A percentile compares a stretch with the other conserved stretches of the same genome.
These are phyloP conservation scores for Nycticryphes semicollaris DNA, from an alignment of 2,113 vertebrate species.

Conservation along the genomic window DNA sequence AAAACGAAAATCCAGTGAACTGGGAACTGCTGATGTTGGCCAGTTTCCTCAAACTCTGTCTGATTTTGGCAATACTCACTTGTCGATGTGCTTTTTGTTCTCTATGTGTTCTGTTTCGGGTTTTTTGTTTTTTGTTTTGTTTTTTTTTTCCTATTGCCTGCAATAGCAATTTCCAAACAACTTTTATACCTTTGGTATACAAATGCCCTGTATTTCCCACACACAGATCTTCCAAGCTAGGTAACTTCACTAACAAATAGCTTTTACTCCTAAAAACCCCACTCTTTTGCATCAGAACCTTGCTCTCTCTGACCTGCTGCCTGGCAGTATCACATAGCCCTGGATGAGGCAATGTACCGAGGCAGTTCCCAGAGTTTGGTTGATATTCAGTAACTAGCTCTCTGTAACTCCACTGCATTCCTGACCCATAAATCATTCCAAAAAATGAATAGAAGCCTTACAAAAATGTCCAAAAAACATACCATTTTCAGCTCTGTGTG, in stretches of 20 bases:
- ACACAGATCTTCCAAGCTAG: not conserved
- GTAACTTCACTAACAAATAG: not conserved
- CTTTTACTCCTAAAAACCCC: not conserved
- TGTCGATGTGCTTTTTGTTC: not conserved
- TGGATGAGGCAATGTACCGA: not conserved
- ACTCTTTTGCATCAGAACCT: not conserved
- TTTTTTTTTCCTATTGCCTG: not conserved
- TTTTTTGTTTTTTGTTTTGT: too few relatives aligned
- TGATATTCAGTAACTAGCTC: not conserved
- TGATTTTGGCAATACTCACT: not conserved
- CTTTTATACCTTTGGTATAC: not conserved
- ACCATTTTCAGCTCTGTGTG: not conserved
- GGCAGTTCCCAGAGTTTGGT: not conserved
- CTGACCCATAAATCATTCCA: not conserved
- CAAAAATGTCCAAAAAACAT: not conserved
- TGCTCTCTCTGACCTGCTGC: not conserved
- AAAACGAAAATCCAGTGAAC: not conserved
- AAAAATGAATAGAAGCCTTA: not conserved
- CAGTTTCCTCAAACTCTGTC: not conserved
- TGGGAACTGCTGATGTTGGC: not conserved
- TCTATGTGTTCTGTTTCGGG: not conserved
- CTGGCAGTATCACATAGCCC: not conserved
- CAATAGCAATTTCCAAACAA: not conserved
- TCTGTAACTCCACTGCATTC: not conserved
- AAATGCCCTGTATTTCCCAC: not conserved